Conservation (phyloP, 2,888 invertebrate species). For the Gastrophysa polygoni region DNA sequence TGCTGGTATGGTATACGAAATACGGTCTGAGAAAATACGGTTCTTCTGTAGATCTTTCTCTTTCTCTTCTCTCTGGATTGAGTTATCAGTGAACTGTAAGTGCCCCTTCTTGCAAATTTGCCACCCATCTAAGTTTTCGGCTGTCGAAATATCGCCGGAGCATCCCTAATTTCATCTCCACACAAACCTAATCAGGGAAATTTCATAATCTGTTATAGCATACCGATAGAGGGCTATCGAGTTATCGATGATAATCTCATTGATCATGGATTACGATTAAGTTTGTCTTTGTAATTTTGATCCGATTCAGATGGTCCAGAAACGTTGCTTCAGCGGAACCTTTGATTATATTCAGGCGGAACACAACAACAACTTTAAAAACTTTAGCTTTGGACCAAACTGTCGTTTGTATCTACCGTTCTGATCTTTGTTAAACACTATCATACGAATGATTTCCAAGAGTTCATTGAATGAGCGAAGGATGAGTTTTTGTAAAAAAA, state of each 20-base stretch:
- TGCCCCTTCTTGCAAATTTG: neutral
- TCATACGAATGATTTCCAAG: too few relatives aligned
- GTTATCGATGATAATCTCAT: conserved; percentile 6
- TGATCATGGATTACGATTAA: neutral
- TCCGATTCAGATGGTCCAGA: neutral
- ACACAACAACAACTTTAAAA: too few relatives aligned
- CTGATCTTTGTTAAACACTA: too few relatives aligned
- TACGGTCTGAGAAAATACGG: too few relatives aligned
- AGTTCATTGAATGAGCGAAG: too few relatives aligned
- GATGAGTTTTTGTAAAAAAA: too few relatives aligned
- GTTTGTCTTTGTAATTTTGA: neutral
- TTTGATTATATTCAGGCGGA: too few relatives aligned
- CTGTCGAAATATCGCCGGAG: conserved; percentile 8
- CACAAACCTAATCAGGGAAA: conserved; percentile 33
- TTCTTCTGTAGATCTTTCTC: too few relatives aligned
- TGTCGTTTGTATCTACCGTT: too few relatives aligned
- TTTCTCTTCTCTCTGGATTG: too few relatives aligned
- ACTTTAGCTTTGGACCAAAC: too few relatives aligned
- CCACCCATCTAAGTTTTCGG: conserved; percentile 4
- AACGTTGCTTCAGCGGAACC: neutral
- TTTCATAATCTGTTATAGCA: conserved; percentile 29
- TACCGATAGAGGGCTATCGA: conserved; percentile 16
- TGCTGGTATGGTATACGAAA: too few relatives aligned
- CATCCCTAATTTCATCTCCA: conserved; percentile 26
- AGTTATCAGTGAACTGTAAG: neutral